Conservation (phyloP, 2,797 vertebrate genomes). For the Leontopithecus rosalia region DNA sequence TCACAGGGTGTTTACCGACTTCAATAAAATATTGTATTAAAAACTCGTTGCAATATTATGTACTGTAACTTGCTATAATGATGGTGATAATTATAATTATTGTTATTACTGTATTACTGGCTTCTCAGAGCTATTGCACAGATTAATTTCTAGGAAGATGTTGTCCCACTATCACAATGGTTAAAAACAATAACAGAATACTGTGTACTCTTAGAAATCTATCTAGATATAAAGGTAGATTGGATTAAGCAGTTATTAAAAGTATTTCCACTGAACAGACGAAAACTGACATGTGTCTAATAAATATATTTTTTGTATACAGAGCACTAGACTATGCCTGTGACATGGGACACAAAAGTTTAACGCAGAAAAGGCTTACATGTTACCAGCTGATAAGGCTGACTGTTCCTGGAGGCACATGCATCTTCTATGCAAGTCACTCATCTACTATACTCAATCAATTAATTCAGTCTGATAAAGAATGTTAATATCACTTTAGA, state of each 20-base stretch:
- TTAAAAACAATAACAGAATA: neutral
- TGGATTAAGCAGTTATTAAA: neutral
- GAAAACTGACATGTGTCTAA: neutral
- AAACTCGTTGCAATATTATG: neutral
- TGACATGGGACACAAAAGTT: neutral
- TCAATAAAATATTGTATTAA: neutral
- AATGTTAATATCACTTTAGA: conserved; percentile 64
- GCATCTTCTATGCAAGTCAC: conserved; percentile 17
- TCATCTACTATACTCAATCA: conserved; percentile 48
- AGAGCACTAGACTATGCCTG: neutral
- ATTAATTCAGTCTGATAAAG: conserved; percentile 68
- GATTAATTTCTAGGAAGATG: neutral
- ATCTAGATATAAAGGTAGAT: neutral
- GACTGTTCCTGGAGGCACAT: neutral
- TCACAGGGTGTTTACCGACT: neutral
- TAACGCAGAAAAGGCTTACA: neutral
- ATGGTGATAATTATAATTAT: neutral
- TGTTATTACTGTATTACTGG: neutral
- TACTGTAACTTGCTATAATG: neutral
- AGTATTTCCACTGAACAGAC: neutral
- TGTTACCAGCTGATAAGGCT: neutral
- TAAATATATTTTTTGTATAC: neutral
- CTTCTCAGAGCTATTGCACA: neutral
- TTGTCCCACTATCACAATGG: neutral
- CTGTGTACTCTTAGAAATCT: neutral